Evolutionary conservation across 2,797 vertebrate species (phyloP), one percentile per base, ranked within the genome.

Genomic region (Centroberyx gerrardi): DNA sequence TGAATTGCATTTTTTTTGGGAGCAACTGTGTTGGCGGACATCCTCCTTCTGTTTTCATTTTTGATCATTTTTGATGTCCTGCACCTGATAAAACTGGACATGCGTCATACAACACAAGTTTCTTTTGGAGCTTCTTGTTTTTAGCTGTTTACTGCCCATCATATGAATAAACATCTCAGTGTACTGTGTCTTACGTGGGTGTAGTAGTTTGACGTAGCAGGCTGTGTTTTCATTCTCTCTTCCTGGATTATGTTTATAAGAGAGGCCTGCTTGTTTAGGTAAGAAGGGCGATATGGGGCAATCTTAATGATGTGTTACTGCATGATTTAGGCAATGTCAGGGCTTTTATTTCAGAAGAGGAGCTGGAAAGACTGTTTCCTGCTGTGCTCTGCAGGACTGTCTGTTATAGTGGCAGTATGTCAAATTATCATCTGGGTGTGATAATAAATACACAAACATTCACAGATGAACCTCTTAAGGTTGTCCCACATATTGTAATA

Each of bases 291-390:
- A 31, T 78, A 64, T 54, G 49, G 46, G 15, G 3, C 46, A 17
- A 15, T 5, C 17, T 62, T 61, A 67, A 40, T 67, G 60, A 59
- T 74, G 68, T 74, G 73, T 2, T 18, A 18, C 17, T n/a, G 17
- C 73, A 76, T 86, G 72, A 77, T 83, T 74, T 80, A 75, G 55
- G 58, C 55, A 75, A 76, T 73, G 55, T 80, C 68, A 72, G 81
- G 56, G 56, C 38, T 81, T 68, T 87, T 65, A 80, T 82, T 78
- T 62, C 80, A 84, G 78, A 78, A 68, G 36, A 55, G 64, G 76
- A 81, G 68, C 72, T 69, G 2, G 48, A 46, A 67, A 61, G 63
- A 52, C 59, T 72, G 59, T 40, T 44, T 0, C 42, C 13, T 44
- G 42, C 42, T 14, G 12, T 42, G 40, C 40, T 36, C 33, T 36